Evolutionary conservation across 2,113 vertebrate genomes (phyloP).

Genomic region (Poicephalus meyeri): DNA sequence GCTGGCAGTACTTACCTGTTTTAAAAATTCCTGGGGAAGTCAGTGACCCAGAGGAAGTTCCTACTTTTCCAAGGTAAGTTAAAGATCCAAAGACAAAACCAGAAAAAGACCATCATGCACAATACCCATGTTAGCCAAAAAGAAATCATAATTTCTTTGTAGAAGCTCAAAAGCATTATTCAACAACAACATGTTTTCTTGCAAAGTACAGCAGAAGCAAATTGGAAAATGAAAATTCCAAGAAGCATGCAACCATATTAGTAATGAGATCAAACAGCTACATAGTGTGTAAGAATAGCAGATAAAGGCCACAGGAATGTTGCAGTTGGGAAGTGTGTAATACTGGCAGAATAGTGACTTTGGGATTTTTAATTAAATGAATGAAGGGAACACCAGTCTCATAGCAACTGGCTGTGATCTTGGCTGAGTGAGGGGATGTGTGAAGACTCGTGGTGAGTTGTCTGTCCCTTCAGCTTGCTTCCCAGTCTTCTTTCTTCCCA

Average conservation of each 20-base stretch:
- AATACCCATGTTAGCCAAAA: neutral
- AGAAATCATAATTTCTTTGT: neutral
- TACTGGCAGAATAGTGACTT: neutral
- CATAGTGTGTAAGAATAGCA: fast-evolving
- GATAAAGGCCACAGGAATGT: neutral
- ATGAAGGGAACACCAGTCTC: neutral
- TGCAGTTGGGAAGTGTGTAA: neutral
- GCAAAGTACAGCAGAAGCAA: neutral
- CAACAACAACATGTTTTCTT: neutral
- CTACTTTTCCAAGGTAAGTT: neutral
- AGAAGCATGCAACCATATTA: neutral
- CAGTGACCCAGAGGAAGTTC: neutral
- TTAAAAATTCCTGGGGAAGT: neutral
- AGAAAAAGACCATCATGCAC: neutral
- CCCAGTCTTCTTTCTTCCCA: neutral
- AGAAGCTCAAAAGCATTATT: neutral
- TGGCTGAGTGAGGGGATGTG: neutral
- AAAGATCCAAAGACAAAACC: neutral
- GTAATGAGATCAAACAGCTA: neutral
- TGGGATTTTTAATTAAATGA: neutral
- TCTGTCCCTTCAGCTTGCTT: neutral
- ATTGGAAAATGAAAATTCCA: neutral
- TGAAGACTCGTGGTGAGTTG: neutral
- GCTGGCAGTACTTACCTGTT: neutral
- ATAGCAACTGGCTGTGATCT: neutral